Conservation (phyloP, 2,797 vertebrate species). For the Coregonus sp. region DNA sequence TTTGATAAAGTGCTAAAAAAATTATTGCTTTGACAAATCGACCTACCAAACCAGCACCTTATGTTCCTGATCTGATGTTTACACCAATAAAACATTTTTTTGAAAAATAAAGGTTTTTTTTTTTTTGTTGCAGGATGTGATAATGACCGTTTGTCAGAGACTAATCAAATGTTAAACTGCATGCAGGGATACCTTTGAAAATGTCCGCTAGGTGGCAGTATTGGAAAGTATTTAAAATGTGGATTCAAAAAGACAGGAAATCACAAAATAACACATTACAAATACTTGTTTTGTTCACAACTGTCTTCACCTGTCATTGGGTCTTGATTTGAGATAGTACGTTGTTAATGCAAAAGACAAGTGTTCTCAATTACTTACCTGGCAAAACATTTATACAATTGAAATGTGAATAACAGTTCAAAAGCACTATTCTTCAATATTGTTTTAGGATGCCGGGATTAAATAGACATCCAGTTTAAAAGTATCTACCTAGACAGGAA, state of each 20-base stretch:
- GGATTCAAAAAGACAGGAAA: neutral
- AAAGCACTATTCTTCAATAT: neutral
- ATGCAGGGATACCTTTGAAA: neutral
- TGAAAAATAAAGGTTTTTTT: neutral
- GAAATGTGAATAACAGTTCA: neutral
- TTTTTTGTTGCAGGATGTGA: neutral
- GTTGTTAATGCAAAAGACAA: neutral
- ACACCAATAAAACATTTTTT: constrained; percentile 1
- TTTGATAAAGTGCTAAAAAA: constrained; percentile 49
- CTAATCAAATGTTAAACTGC: neutral
- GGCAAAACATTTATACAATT: neutral
- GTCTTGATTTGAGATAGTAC: too few species aligned
- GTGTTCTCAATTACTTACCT: neutral
- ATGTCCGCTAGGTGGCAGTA: neutral
- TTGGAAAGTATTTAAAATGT: neutral
- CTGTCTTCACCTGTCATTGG: neutral
- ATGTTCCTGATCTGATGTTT: constrained; percentile 55
- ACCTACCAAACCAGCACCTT: constrained; percentile 61
- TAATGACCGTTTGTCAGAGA: neutral
- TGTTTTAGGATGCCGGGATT: neutral
- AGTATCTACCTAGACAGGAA: neutral
- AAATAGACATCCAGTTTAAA: neutral
- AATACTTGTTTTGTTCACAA: neutral
- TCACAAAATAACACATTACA: neutral
- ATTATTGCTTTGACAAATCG: constrained; percentile 10